These are phyloP conservation scores for Rhinolophus sinicus DNA, from an alignment of 2,113 vertebrate species.

Conservation along the genomic window DNA sequence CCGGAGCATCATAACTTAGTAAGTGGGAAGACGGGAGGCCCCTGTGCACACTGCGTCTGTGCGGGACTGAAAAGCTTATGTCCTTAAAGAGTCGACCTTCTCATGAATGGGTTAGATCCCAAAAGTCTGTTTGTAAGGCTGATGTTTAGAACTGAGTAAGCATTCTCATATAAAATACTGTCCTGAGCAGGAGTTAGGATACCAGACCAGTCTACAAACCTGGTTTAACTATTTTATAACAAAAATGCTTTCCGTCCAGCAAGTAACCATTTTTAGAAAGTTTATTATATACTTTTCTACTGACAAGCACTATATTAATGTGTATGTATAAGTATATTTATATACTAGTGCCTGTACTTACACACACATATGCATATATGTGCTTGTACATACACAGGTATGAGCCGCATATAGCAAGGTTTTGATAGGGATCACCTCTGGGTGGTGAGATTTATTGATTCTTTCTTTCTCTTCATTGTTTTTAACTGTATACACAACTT, in stretches of 20 bases:
- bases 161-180: not conserved
- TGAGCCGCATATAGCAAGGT: not conserved
- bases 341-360: not conserved
- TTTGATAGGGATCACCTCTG: not conserved
- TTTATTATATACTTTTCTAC: not conserved
- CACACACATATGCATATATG: not conserved
- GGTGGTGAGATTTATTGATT: not conserved
- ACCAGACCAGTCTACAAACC: not conserved
- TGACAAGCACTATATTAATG: not conserved
- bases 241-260: slow-evolving; percentile 34
- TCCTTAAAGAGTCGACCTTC: not conserved
- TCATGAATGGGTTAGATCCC: not conserved
- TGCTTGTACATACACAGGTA: not conserved
- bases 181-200: not conserved
- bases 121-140: not conserved
- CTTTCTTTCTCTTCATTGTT: slow-evolving; percentile 5
- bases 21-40: slow-evolving; percentile 43
- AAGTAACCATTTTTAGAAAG: not conserved
- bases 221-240: not conserved
- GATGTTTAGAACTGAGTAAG: not conserved
- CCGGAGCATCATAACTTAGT: slow-evolving; percentile 89
- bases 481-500: not conserved
- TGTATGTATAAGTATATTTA: not conserved
- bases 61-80: not conserved
- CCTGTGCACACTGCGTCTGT: not conserved